A percentile compares a stretch with the other conserved stretches of the same genome.
Evolutionary conservation across 2,888 invertebrate species (phyloP).

Genomic region (Opisthograptis luteolata): DNA sequence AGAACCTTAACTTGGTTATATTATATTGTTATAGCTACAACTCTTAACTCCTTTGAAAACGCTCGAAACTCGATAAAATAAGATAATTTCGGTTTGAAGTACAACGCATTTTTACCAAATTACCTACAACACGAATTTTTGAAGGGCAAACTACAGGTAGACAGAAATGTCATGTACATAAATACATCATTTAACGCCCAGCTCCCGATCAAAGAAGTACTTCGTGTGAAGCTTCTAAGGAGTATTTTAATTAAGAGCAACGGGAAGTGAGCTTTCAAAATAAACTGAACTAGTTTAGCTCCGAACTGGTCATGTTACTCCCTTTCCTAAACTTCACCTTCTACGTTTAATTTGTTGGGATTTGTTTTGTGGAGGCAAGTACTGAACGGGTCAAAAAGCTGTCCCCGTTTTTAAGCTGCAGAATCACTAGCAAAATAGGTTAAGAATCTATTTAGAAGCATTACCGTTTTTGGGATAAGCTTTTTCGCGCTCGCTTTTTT

Average conservation of each 20-base stretch:
- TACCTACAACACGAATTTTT: constrained; percentile 41
- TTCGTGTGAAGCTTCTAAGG: constrained; percentile 12
- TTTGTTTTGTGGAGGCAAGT: constrained; percentile 33
- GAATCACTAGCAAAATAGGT: constrained; percentile 43
- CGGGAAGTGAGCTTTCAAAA: constrained; percentile 17
- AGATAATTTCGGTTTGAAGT: constrained; percentile 31
- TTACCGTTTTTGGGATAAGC: constrained; percentile 48
- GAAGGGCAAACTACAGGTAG: constrained; percentile 40
- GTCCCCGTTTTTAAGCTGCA: constrained; percentile 33
- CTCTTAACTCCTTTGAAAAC: constrained; percentile 44
- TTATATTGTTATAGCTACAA: constrained; percentile 53
- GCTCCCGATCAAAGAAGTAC: not conserved
- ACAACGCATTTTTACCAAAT: constrained; percentile 40
- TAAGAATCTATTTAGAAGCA: constrained; percentile 45
- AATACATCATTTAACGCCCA: constrained; percentile 8
- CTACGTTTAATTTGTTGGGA: constrained; percentile 23
- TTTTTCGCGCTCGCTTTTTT: constrained; percentile 44
- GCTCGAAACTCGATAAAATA: constrained; percentile 42
- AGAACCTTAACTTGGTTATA: constrained; percentile 55
- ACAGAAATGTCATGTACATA: constrained; percentile 24
- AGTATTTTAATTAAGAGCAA: constrained; percentile 20
- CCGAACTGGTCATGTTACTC: constrained; percentile 5
- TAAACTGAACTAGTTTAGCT: constrained; percentile 19
- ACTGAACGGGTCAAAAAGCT: constrained; percentile 38
- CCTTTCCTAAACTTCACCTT: constrained; percentile 1